Conservation (phyloP, 1,140 invertebrate genomes). For the Nasonia giraulti region DNA sequence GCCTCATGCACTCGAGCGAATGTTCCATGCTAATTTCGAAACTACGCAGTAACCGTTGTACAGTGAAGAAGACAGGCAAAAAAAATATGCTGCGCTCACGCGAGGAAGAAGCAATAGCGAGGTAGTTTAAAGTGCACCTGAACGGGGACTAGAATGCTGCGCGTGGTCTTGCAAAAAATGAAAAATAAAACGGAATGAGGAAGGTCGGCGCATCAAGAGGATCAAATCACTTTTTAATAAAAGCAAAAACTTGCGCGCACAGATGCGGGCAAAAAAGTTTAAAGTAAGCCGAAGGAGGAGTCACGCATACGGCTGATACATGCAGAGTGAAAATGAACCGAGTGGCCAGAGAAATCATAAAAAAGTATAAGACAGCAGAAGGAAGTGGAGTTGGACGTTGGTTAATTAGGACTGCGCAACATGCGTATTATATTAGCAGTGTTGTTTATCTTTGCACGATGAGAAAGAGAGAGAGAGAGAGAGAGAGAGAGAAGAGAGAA, state of each 20-base stretch:
- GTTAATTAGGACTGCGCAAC: background rate
- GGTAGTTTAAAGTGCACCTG: background rate
- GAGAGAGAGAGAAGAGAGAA: no score
- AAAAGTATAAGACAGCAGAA: background rate
- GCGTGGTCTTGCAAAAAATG: background rate
- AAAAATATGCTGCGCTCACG: background rate
- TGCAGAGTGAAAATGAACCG: background rate
- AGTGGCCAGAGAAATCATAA: background rate
- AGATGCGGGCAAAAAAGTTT: background rate
- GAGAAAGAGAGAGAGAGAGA: no score
- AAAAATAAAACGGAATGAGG: background rate
- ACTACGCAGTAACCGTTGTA: background rate
- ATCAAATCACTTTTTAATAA: slow-evolving; percentile 19
- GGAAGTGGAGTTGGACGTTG: background rate
- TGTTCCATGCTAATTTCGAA: background rate
- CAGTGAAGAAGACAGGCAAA: background rate
- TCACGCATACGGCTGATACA: background rate
- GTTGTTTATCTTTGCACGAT: background rate
- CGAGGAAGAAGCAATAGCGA: background rate
- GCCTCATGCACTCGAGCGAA: no score
- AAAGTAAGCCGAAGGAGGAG: background rate
- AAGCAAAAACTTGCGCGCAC: background rate
- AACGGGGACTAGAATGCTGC: background rate
- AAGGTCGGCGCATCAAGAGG: background rate
- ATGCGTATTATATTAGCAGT: background rate